Percentiles rank a stretch among this genome's conserved stretches.
Evolutionary conservation across 2,113 vertebrate species (phyloP).

Genomic region (Fulica atra): DNA sequence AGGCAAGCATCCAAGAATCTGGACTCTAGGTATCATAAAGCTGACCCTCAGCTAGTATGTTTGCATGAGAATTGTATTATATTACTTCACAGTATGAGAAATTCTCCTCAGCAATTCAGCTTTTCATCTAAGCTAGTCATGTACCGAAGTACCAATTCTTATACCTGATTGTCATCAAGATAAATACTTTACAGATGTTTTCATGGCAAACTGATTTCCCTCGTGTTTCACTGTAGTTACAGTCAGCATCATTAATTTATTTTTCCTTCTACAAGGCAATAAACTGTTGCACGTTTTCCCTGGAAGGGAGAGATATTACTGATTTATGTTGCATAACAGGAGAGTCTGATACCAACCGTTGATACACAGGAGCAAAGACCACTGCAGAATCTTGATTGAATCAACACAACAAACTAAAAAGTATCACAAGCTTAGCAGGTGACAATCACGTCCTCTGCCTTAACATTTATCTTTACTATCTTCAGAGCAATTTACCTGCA

Average conservation of each 20-base stretch:
- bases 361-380: slow-evolving; percentile 1
- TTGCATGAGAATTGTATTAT: background rate
- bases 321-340: slow-evolving; percentile 27
- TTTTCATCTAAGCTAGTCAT: slow-evolving; percentile 26
- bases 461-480: background rate
- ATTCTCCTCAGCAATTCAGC: background rate
- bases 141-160: background rate
- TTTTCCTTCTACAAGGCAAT: slow-evolving; percentile 41
- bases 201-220: slow-evolving; percentile 49
- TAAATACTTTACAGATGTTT: slow-evolving; percentile 51
- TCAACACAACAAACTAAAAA: background rate
- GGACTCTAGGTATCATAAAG: background rate
- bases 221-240: slow-evolving; percentile 23
- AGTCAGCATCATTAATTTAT: slow-evolving; percentile 47
- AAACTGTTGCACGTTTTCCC: slow-evolving; percentile 21
- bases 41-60: background rate
- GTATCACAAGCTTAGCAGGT: background rate
- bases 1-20: slow-evolving; percentile 4
- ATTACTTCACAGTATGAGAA: background rate
- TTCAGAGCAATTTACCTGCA: background rate
- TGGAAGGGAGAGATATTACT: slow-evolving; percentile 9
- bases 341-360: background rate
- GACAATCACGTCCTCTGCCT: background rate
- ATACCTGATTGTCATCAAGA: slow-evolving; percentile 26
- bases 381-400: background rate